Evolutionary conservation across 2,113 vertebrate genomes (phyloP).

Genomic region (Scopus umbretta): DNA sequence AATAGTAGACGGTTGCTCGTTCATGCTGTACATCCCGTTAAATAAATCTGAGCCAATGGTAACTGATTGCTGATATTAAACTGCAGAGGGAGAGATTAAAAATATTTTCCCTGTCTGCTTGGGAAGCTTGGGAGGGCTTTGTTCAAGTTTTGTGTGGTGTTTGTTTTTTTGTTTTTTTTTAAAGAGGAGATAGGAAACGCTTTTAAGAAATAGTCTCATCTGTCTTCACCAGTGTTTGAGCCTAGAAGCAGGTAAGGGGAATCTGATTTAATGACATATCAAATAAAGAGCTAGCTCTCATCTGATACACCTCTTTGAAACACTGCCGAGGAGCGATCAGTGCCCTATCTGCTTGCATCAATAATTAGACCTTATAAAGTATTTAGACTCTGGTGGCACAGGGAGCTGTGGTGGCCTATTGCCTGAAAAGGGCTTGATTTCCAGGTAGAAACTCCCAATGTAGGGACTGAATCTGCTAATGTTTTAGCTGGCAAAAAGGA

Average conservation of each 20-base stretch:
- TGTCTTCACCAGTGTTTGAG: neutral
- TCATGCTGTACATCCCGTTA: neutral
- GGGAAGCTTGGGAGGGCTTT: neutral
- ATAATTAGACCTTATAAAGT: conserved; percentile 27
- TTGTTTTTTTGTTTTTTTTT: neutral
- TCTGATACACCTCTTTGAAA: neutral
- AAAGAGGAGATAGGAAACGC: neutral
- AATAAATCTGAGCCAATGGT: conserved; percentile 21
- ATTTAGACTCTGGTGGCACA: neutral
- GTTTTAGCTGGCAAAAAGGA: neutral
- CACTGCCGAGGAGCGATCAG: neutral
- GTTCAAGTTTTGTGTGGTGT: neutral
- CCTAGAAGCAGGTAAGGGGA: neutral
- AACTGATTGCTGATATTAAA: neutral
- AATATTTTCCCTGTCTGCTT: neutral
- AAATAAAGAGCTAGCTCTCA: neutral
- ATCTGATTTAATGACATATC: neutral
- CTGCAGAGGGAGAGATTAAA: neutral
- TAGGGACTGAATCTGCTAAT: neutral
- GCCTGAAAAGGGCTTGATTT: conserved; percentile 10
- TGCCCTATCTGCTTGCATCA: neutral
- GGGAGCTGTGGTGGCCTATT: neutral
- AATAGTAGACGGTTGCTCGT: neutral
- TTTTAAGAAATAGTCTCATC: neutral
- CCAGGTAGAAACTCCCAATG: neutral